A percentile compares a stretch with the other conserved stretches of the same genome.
phyloP scores from a whole-genome alignment of 2,113 vertebrate species.

The Varanus komodoensis region DNA sequence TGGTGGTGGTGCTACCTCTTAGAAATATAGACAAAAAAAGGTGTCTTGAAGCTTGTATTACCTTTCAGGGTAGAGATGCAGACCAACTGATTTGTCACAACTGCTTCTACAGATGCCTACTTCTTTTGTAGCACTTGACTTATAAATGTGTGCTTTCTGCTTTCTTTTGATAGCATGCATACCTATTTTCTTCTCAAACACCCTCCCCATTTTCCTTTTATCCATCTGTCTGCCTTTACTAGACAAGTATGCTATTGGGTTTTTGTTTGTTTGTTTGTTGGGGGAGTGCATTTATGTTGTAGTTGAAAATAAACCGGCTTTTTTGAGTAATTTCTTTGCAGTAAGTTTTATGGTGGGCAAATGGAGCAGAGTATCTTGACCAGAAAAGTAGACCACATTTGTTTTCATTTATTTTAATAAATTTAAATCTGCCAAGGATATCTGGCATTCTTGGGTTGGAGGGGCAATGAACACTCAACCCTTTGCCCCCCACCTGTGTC shows the following conservation, averaged over 20 bases:
- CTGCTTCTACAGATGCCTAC: background rate
- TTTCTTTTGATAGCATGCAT: background rate
- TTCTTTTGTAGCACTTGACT: background rate
- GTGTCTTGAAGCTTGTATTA: too few species aligned
- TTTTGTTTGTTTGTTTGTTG: background rate
- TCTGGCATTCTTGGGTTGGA: too few species aligned
- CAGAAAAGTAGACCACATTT: rapidly evolving
- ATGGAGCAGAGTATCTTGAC: background rate
- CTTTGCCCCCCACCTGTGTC: too few species aligned
- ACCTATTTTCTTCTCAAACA: background rate
- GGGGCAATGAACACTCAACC: too few species aligned
- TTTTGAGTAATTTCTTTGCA: background rate
- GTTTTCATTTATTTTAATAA: too few species aligned
- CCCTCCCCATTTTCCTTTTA: background rate
- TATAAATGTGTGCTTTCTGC: background rate
- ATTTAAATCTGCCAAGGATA: too few species aligned
- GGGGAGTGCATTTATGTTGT: background rate
- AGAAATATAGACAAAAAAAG: too few species aligned
- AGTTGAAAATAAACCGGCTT: background rate
- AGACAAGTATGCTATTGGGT: background rate
- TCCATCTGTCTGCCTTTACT: background rate
- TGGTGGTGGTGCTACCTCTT: too few species aligned
- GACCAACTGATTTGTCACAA: background rate
- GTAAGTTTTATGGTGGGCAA: background rate
- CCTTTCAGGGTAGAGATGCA: too few species aligned